phyloP scores from a whole-genome alignment of 1,140 invertebrate species.

The Drosophila willistoni region DNA sequence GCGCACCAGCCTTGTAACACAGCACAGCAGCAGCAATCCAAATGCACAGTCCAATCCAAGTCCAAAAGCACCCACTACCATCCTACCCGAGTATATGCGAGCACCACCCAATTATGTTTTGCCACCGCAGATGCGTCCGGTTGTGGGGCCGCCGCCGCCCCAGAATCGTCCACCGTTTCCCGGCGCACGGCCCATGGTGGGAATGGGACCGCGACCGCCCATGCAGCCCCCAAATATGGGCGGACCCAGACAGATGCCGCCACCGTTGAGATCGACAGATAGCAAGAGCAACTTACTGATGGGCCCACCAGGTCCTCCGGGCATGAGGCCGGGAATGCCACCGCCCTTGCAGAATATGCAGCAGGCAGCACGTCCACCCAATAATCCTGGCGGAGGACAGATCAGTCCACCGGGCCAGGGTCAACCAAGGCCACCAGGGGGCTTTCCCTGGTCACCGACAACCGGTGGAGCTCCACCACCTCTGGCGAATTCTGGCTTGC shows the following conservation, averaged over 20 bases:
- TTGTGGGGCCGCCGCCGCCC: slow-evolving; percentile 60
- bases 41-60: not conserved
- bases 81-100: slow-evolving; percentile 40
- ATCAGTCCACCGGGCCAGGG: slow-evolving; percentile 74
- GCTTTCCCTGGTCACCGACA: slow-evolving; percentile 67
- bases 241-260: slow-evolving; percentile 50
- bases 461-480: slow-evolving; percentile 45
- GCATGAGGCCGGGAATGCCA: slow-evolving; percentile 70
- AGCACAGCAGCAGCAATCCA: slow-evolving; percentile 23
- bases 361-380: slow-evolving; percentile 57
- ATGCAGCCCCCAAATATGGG: slow-evolving; percentile 73
- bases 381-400: slow-evolving; percentile 55
- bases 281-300: slow-evolving; percentile 77
- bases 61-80: slow-evolving; percentile 18
- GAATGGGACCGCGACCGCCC: slow-evolving; percentile 64
- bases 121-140: slow-evolving; percentile 71
- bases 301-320: slow-evolving; percentile 55
- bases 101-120: slow-evolving; percentile 62
- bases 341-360: slow-evolving; percentile 57
- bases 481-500: slow-evolving; percentile 28
- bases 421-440: slow-evolving; percentile 64
- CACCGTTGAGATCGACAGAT: slow-evolving; percentile 73
- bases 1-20: slow-evolving; percentile 23
- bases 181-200: slow-evolving; percentile 67
- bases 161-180: slow-evolving; percentile 73